A percentile compares a stretch with the other conserved stretches of the same genome.
Evolutionary conservation across 2,797 vertebrate species (phyloP).

Genomic region (Tangara arthus): DNA sequence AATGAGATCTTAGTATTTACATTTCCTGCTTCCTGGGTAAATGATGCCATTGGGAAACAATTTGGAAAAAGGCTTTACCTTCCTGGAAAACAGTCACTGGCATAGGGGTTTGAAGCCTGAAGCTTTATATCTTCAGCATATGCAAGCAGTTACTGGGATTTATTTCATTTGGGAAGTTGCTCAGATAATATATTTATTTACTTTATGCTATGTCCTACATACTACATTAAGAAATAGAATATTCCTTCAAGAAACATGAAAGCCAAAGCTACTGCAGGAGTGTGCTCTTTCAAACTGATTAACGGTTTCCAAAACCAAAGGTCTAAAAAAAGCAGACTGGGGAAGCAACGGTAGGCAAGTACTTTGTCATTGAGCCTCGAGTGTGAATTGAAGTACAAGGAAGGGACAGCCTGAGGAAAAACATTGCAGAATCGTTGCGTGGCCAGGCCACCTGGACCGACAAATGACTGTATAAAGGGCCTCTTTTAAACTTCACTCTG

Average conservation of each 20-base stretch:
- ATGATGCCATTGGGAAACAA: neutral
- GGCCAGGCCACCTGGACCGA: conserved; percentile 21
- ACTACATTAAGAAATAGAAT: neutral
- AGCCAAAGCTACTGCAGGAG: neutral
- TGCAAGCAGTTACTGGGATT: neutral
- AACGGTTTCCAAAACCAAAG: conserved; percentile 34
- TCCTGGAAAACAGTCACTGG: neutral
- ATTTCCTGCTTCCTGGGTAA: neutral
- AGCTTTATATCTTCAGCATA: neutral
- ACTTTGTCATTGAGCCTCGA: neutral
- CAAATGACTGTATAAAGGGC: conserved; percentile 33
- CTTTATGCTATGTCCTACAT: neutral
- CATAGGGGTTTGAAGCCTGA: neutral
- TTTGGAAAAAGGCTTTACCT: neutral
- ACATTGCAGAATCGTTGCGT: neutral
- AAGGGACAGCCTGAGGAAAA: conserved; percentile 42
- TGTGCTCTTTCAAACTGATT: neutral
- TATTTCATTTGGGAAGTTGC: neutral
- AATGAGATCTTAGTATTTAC: neutral
- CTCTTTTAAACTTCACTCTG: conserved; percentile 36
- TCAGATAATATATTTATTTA: neutral
- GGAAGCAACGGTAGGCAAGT: neutral
- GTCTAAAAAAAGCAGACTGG: neutral
- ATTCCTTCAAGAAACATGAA: neutral
- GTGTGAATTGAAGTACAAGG: conserved; percentile 23